phyloP scores from a whole-genome alignment of 2,113 vertebrate genomes.

The Megalops atlanticus region DNA sequence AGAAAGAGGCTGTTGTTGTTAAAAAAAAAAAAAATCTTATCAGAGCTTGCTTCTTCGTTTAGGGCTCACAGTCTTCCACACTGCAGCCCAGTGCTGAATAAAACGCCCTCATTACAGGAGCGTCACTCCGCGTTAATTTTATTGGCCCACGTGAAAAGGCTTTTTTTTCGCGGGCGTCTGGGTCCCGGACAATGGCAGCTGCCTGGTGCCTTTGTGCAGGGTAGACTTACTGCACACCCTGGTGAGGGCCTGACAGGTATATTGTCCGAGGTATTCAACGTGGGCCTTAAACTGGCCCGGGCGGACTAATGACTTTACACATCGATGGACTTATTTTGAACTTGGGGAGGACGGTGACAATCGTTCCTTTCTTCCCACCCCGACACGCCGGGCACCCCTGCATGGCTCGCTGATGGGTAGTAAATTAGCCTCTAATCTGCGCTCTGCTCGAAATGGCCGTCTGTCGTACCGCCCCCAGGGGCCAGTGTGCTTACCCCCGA shows the following conservation, averaged over 20 bases:
- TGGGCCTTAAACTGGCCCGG: conserved; percentile 1
- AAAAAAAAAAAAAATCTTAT: background rate
- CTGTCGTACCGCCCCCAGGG: background rate
- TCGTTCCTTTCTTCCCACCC: conserved; percentile 32
- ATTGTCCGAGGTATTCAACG: conserved; percentile 36
- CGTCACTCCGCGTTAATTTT: conserved; percentile 21
- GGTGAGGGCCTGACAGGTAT: conserved; percentile 52
- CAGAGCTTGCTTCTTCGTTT: background rate
- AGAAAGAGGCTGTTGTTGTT: background rate
- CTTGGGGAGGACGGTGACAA: conserved; percentile 36
- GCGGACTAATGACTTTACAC: conserved; percentile 38
- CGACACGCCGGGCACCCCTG: conserved; percentile 12
- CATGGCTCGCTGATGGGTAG: conserved; percentile 26
- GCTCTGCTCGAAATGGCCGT: background rate
- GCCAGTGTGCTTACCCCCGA: background rate
- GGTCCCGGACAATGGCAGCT: conserved; percentile 36
- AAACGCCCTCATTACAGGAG: background rate
- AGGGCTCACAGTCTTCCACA: background rate
- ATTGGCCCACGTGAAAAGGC: conserved; percentile 34
- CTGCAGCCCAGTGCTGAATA: conserved; percentile 28
- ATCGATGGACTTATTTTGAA: conserved; percentile 37
- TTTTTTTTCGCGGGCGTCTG: conserved; percentile 21
- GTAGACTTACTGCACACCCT: conserved; percentile 33
- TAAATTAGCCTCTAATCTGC: conserved; percentile 41
- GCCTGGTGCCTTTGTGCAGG: conserved; percentile 32